Evolutionary conservation across 2,888 invertebrate species (phyloP).

Genomic region (Drosophila ustulata): DNA sequence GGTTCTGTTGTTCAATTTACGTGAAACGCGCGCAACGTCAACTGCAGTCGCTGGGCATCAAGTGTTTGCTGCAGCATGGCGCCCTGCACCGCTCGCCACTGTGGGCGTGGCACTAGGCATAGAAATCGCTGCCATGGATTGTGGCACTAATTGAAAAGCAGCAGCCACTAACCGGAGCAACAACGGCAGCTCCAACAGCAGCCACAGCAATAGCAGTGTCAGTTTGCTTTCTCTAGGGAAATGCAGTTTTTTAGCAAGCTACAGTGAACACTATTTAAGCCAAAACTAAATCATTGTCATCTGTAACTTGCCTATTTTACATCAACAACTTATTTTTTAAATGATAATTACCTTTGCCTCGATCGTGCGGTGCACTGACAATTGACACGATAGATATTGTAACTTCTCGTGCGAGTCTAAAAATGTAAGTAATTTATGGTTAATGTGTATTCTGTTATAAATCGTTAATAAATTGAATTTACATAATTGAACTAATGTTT

Average conservation of each 20-base stretch:
- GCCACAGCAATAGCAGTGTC: conserved; percentile 24
- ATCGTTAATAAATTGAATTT: too few relatives aligned
- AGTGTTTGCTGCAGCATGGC: conserved; percentile 49
- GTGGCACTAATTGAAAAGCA: conserved; percentile 78
- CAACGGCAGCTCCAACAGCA: conserved; percentile 23
- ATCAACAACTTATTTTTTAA: too few relatives aligned
- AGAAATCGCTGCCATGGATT: conserved; percentile 58
- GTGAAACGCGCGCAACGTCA: conserved; percentile 76
- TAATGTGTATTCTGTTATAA: too few relatives aligned
- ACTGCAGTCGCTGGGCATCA: conserved; percentile 73
- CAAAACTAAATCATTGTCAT: not conserved
- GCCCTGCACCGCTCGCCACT: not conserved
- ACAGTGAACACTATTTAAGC: conserved; percentile 38
- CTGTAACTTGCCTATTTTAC: too few relatives aligned
- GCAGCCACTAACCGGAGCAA: conserved; percentile 65
- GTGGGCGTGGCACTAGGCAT: conserved; percentile 64
- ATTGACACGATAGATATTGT: too few relatives aligned
- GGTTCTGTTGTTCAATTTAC: conserved; percentile 75
- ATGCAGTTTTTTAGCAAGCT: conserved; percentile 50
- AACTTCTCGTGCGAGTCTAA: too few relatives aligned
- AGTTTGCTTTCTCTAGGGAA: conserved; percentile 34
- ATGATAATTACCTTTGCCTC: too few relatives aligned
- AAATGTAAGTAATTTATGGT: too few relatives aligned
- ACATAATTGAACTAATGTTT: too few relatives aligned
- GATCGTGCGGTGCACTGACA: too few relatives aligned